phyloP scores from a whole-genome alignment of 2,113 vertebrate species.

The Gasterosteus aculeatus region DNA sequence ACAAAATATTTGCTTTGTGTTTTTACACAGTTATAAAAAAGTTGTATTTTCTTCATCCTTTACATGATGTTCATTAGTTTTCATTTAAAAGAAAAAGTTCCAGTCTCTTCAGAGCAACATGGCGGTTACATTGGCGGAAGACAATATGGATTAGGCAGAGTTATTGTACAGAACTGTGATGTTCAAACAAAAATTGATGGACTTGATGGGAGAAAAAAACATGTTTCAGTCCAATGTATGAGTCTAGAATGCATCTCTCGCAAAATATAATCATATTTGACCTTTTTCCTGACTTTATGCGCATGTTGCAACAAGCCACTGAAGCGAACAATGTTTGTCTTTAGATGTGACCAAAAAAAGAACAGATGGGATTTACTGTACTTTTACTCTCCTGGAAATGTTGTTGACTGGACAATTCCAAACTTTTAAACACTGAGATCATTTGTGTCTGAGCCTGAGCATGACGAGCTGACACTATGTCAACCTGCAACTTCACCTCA shows the following conservation, averaged over 20 bases:
- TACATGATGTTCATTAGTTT: background rate
- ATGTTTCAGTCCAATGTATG: background rate
- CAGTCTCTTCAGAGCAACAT: conserved; percentile 19
- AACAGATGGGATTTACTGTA: conserved; percentile 30
- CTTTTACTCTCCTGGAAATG: conserved; percentile 28
- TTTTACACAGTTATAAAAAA: background rate
- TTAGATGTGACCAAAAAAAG: conserved; percentile 23
- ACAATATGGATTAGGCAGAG: background rate
- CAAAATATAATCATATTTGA: conserved; percentile 23
- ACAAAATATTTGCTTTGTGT: background rate
- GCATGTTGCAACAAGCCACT: conserved; percentile 21
- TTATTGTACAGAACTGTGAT: background rate
- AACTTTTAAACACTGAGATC: conserved; percentile 45
- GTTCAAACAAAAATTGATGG: background rate
- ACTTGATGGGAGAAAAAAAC: background rate
- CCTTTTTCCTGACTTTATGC: conserved; percentile 11
- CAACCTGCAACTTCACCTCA: conserved; percentile 1
- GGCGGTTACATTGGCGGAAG: conserved; percentile 3
- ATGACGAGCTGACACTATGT: conserved; percentile 18
- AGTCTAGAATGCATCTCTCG: conserved; percentile 19
- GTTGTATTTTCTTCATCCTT: background rate
- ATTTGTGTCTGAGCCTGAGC: conserved; percentile 52
- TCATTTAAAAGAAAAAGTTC: conserved; percentile 16
- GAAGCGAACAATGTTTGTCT: conserved; percentile 34
- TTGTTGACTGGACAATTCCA: conserved; percentile 55